Evolutionary conservation across 2,888 invertebrate species (phyloP).

Genomic region (Hirtodrosophila confusa): DNA sequence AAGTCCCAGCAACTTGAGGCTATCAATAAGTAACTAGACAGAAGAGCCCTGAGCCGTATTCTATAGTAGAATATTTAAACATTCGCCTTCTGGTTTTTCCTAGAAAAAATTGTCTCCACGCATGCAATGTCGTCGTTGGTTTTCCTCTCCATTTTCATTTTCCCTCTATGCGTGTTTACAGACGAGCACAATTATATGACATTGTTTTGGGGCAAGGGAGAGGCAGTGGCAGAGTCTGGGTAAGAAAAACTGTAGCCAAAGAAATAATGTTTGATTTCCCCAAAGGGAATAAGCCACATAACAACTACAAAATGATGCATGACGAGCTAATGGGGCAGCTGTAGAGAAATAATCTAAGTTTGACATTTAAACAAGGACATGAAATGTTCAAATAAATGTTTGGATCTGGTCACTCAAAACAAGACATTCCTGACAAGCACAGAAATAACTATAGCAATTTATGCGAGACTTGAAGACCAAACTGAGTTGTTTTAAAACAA

Average conservation of each 20-base stretch:
- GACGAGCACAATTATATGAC: constrained; percentile 28
- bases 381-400: constrained; percentile 23
- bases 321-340: constrained; percentile 50
- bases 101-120: constrained; percentile 36
- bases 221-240: constrained; percentile 1
- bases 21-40: constrained; percentile 53
- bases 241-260: constrained; percentile 14
- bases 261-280: constrained; percentile 54
- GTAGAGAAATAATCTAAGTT: constrained; percentile 12
- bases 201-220: neutral
- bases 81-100: constrained; percentile 38
- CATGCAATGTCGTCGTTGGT: constrained; percentile 25
- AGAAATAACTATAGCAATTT: neutral
- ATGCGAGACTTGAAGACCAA: too few relatives aligned
- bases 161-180: constrained; percentile 17
- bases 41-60: constrained; percentile 27
- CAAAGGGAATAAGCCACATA: constrained; percentile 48
- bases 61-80: constrained; percentile 46
- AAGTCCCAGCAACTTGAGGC: constrained; percentile 13
- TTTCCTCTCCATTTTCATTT: neutral
- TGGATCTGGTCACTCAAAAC: constrained; percentile 35
- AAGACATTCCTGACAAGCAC: neutral
- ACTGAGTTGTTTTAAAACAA: too few relatives aligned
- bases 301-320: constrained; percentile 42
- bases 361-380: neutral